Conservation (phyloP, 2,888 invertebrate genomes). For the Drosophila ezoana region DNA sequence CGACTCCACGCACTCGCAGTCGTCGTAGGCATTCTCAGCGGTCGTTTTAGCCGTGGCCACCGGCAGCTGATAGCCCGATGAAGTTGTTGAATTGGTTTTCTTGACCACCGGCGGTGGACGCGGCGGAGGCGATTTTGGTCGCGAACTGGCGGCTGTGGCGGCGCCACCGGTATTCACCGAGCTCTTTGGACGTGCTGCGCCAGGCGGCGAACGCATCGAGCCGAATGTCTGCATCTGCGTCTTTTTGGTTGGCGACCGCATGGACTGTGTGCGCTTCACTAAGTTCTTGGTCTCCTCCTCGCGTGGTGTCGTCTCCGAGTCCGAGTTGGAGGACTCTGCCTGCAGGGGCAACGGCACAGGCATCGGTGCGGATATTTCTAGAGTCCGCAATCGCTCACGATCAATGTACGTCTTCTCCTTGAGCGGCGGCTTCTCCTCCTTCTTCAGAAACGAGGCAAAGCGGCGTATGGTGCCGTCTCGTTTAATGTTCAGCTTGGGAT, state of each 20-base stretch:
- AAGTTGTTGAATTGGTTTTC: conserved; percentile 85
- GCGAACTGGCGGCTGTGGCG: conserved; percentile 73
- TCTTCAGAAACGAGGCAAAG: conserved; percentile 91
- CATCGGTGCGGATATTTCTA: conserved; percentile 94
- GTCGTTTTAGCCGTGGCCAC: conserved; percentile 79
- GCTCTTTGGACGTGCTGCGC: conserved; percentile 89
- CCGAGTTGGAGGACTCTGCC: conserved; percentile 86
- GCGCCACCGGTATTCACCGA: conserved; percentile 84
- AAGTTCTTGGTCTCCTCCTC: conserved; percentile 85
- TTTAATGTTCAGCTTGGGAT: conserved; percentile 85
- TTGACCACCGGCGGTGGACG: conserved; percentile 86
- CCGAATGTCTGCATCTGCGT: conserved; percentile 91
- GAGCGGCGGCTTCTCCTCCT: conserved; percentile 87
- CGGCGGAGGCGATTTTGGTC: conserved; percentile 92
- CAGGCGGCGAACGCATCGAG: conserved; percentile 90
- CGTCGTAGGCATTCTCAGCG: conserved; percentile 89
- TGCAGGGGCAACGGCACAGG: conserved; percentile 81
- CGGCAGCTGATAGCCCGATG: conserved; percentile 88
- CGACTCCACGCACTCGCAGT: conserved; percentile 88
- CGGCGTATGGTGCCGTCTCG: conserved; percentile 89
- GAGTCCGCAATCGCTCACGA: conserved; percentile 89
- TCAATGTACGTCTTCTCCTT: conserved; percentile 89
- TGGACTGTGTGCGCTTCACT: conserved; percentile 92
- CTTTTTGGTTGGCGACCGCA: conserved; percentile 87
- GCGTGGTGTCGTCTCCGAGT: conserved; percentile 83